A percentile compares a stretch with the other conserved stretches of the same genome.
These are phyloP conservation scores for Sebastiscus albofasciatus DNA, from an alignment of 2,797 vertebrate genomes.

Conservation along the genomic window DNA sequence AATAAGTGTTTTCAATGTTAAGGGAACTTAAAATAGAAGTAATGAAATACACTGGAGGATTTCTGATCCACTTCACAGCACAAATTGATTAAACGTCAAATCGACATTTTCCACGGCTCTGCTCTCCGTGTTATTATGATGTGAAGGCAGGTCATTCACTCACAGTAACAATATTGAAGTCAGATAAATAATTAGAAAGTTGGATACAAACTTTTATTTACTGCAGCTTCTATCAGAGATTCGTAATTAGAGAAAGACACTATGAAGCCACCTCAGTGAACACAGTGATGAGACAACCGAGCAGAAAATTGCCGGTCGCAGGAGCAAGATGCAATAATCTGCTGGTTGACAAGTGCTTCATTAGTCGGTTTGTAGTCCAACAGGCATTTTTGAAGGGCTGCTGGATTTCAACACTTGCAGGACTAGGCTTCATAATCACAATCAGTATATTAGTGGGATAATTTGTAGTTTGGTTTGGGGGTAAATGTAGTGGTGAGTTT, in stretches of 20 bases:
- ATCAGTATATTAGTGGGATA: neutral
- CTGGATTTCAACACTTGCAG: neutral
- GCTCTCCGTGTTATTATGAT: conserved; percentile 27
- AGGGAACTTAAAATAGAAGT: conserved; percentile 26
- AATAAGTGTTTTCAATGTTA: neutral
- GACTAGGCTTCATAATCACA: neutral
- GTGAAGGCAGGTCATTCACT: conserved; percentile 42
- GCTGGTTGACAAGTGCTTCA: conserved; percentile 51
- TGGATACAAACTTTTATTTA: conserved; percentile 63
- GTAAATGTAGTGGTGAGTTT: neutral
- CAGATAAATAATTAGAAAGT: conserved; percentile 68
- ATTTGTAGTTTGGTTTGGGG: neutral
- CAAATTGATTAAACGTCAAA: conserved; percentile 56
- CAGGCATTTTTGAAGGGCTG: conserved; percentile 2
- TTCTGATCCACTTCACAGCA: conserved; percentile 51
- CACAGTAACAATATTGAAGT: conserved; percentile 42
- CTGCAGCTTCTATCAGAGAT: conserved; percentile 29
- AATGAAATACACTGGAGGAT: conserved; percentile 13
- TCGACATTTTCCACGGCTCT: conserved; percentile 38
- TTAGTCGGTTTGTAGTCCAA: conserved; percentile 34
- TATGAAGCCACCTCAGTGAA: conserved; percentile 50
- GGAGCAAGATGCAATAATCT: conserved; percentile 49
- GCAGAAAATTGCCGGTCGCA: conserved; percentile 59
- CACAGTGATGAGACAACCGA: conserved; percentile 55
- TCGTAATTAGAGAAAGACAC: conserved; percentile 46